Evolutionary conservation across 1,140 invertebrate genomes (phyloP).

Genomic region (Camponotus vicinus): DNA sequence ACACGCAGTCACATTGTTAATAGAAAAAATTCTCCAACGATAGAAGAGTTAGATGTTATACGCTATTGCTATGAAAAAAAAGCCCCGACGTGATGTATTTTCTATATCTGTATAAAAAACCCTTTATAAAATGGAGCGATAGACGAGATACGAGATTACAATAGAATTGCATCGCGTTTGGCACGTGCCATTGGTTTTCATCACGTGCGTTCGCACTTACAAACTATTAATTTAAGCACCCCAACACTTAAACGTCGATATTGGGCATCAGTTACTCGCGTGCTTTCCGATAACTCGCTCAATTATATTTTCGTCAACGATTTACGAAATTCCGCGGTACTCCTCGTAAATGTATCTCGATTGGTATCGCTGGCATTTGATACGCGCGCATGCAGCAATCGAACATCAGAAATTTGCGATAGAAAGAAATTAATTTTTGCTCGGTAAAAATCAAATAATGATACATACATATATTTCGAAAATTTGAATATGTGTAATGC

Average conservation of each 20-base stretch:
- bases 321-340: conserved; percentile 33
- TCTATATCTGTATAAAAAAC: not conserved
- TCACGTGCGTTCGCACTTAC: conserved; percentile 39
- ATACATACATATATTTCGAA: not conserved
- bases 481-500: too few relatives aligned
- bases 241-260: conserved; percentile 13
- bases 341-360: not conserved
- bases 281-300: not conserved
- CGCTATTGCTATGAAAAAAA: conserved; percentile 38
- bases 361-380: conserved; percentile 1
- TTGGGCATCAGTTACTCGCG: not conserved
- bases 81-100: conserved; percentile 5
- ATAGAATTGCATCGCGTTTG: conserved; percentile 34
- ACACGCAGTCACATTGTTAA: conserved; percentile 3
- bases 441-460: not conserved
- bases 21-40: not conserved
- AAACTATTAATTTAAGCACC: conserved; percentile 33
- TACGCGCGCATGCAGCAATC: not conserved
- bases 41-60: not conserved
- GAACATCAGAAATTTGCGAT: not conserved
- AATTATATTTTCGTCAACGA: conserved; percentile 48
- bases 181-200: conserved; percentile 45
- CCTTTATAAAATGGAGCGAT: not conserved
- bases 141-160: conserved; percentile 9
- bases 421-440: not conserved